phyloP scores from a whole-genome alignment of 2,888 invertebrate genomes.

The Beris chalybata region DNA sequence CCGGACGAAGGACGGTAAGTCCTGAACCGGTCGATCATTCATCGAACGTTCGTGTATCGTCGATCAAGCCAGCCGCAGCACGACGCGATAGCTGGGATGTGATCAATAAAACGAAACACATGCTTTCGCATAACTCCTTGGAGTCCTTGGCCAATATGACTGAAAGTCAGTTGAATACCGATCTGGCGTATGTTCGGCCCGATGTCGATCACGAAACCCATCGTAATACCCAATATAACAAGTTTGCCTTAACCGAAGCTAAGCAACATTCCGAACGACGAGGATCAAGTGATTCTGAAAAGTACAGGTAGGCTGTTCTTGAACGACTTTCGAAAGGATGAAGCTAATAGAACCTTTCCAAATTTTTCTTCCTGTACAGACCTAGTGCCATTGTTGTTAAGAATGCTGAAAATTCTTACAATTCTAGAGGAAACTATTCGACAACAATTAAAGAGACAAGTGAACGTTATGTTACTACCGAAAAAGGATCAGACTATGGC shows the following conservation, averaged over 20 bases:
- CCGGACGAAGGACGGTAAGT: conserved; percentile 61
- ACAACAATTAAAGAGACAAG: conserved; percentile 55
- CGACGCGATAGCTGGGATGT: conserved; percentile 82
- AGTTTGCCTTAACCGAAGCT: conserved; percentile 55
- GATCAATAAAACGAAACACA: conserved; percentile 76
- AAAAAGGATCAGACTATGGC: conserved; percentile 24
- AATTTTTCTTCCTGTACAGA: conserved; percentile 41
- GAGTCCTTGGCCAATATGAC: conserved; percentile 72
- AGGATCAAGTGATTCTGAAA: conserved; percentile 50
- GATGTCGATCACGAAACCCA: conserved; percentile 65
- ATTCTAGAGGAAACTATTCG: conserved; percentile 52
- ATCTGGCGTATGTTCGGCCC: conserved; percentile 55
- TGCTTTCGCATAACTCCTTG: conserved; percentile 70
- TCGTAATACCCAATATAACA: conserved; percentile 64
- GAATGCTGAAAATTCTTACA: conserved; percentile 53
- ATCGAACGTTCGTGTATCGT: conserved; percentile 64
- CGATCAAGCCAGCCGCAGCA: conserved; percentile 60
- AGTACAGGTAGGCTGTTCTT: conserved; percentile 38
- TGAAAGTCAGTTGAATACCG: conserved; percentile 62
- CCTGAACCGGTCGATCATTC: conserved; percentile 61
- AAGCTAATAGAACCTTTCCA: not conserved
- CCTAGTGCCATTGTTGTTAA: conserved; percentile 55
- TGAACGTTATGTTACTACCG: conserved; percentile 52
- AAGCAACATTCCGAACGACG: conserved; percentile 46
- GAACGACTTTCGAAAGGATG: not conserved